Conservation (phyloP, 1,140 invertebrate species). For the Cotesia chilonis region DNA sequence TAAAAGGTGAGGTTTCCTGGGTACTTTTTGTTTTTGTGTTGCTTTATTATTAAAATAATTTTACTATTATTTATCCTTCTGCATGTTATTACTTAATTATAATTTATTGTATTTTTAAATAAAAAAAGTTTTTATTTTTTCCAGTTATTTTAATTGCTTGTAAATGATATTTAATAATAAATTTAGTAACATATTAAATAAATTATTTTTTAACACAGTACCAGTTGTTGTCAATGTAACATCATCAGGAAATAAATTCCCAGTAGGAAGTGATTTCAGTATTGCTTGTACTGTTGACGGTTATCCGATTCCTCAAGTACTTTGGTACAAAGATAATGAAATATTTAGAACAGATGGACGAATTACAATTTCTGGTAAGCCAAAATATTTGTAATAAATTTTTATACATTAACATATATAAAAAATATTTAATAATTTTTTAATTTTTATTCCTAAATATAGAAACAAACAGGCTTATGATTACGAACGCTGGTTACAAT, state of each 20-base stretch:
- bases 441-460: constrained; percentile 44
- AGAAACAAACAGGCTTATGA: constrained; percentile 75
- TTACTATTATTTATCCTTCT: no score
- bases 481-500: constrained; percentile 69
- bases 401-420: neutral
- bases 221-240: constrained; percentile 71
- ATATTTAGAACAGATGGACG: constrained; percentile 65
- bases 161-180: neutral
- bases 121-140: constrained; percentile 17
- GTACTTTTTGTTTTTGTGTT: neutral
- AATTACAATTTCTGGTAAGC: constrained; percentile 71
- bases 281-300: constrained; percentile 81
- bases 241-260: constrained; percentile 66
- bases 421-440: neutral
- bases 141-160: constrained; percentile 20
- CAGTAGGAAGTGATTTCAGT: constrained; percentile 72
- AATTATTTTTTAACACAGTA: constrained; percentile 59
- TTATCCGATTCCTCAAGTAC: constrained; percentile 76
- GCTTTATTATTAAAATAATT: neutral
- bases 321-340: constrained; percentile 81
- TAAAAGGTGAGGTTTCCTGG: constrained; percentile 52
- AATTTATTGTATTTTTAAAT: no score
- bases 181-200: neutral
- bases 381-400: neutral
- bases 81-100: no score